phyloP scores from a whole-genome alignment of 2,113 vertebrate species.

The Aldabrachelys gigantea region DNA sequence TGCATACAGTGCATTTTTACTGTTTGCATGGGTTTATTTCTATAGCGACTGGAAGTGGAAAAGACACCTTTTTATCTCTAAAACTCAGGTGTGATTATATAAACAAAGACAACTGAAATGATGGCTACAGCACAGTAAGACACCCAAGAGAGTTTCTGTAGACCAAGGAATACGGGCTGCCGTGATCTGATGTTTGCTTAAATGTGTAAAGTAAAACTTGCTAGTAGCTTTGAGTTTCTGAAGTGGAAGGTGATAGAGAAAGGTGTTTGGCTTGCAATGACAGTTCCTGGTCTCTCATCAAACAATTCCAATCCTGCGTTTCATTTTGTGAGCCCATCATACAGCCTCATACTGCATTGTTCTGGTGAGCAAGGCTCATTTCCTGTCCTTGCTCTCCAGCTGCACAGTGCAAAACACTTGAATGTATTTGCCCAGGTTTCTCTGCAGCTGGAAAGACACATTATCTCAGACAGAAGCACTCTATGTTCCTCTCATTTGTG shows the following conservation, averaged over 20 bases:
- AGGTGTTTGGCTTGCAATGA: neutral
- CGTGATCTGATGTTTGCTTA: neutral
- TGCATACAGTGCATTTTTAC: neutral
- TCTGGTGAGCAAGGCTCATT: neutral
- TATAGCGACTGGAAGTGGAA: rapidly evolving
- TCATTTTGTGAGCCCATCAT: neutral
- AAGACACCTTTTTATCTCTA: neutral
- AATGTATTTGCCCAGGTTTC: neutral
- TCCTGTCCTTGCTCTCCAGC: neutral
- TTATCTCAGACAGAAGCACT: neutral
- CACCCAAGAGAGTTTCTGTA: neutral
- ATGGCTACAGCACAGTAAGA: neutral
- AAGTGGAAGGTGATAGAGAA: neutral
- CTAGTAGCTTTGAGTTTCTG: neutral
- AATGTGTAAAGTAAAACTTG: neutral
- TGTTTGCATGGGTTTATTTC: neutral
- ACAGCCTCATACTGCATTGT: neutral
- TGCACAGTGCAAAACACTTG: too few species aligned
- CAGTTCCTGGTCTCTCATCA: neutral
- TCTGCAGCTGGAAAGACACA: neutral
- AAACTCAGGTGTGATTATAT: neutral
- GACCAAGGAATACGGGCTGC: rapidly evolving
- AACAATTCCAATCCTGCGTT: neutral
- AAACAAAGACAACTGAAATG: neutral
- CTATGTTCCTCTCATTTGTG: neutral